These are phyloP conservation scores for Eurypyga helias DNA, from an alignment of 2,113 vertebrate species.

Conservation along the genomic window DNA sequence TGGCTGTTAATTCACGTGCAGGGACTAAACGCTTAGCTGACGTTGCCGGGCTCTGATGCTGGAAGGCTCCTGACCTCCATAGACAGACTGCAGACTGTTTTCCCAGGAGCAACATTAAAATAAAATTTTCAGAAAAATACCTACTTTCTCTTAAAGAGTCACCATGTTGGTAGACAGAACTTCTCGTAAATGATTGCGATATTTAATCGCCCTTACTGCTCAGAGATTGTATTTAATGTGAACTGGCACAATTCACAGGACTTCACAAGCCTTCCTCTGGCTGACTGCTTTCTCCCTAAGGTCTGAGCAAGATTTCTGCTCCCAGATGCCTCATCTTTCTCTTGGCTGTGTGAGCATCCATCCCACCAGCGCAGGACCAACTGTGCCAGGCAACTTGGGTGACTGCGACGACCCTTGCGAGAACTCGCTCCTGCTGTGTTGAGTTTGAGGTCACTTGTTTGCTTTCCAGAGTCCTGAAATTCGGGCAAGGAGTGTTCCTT, in stretches of 20 bases:
- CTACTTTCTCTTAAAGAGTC: neutral
- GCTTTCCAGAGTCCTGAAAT: neutral
- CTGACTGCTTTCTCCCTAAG: neutral
- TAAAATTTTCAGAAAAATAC: neutral
- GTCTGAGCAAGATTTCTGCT: neutral
- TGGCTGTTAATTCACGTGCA: neutral
- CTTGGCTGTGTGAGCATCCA: neutral
- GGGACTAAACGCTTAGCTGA: neutral
- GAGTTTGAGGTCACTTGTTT: accelerated
- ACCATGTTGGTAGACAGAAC: neutral
- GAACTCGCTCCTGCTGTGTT: neutral
- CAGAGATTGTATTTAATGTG: neutral
- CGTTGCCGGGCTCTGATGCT: neutral
- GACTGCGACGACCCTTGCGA: accelerated
- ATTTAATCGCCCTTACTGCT: neutral
- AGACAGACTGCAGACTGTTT: neutral
- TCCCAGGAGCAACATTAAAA: neutral
- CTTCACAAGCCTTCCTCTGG: neutral
- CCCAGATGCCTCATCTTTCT: neutral
- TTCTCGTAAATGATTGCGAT: neutral
- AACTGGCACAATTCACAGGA: neutral
- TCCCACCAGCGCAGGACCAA: accelerated
- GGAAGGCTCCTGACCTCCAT: neutral
- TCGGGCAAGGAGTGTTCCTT: neutral
- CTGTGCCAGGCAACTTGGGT: neutral